phyloP scores from a whole-genome alignment of 2,888 invertebrate species.

The Caenorhabditis zanzibari region DNA sequence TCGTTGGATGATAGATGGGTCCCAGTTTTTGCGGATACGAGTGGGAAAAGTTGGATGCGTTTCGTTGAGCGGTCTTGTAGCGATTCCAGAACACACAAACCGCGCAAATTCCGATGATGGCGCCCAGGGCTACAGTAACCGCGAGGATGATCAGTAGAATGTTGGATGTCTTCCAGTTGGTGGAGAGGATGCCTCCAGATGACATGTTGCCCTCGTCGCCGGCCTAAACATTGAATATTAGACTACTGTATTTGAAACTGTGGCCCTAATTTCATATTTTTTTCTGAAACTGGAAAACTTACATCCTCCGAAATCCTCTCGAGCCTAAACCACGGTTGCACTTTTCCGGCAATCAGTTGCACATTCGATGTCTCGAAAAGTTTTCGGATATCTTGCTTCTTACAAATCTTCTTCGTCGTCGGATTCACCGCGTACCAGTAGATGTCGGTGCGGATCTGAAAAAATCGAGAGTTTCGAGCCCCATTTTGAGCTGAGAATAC shows the following conservation, averaged over 20 bases:
- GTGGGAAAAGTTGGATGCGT: constrained; percentile 68
- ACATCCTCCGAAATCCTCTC: constrained; percentile 73
- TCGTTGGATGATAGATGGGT: constrained; percentile 72
- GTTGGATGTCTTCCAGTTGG: constrained; percentile 77
- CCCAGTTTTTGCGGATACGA: constrained; percentile 75
- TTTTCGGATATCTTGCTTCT: constrained; percentile 80
- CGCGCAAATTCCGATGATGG: constrained; percentile 78
- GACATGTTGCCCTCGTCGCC: constrained; percentile 43
- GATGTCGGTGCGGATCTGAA: constrained; percentile 75
- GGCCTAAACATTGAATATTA: constrained; percentile 25
- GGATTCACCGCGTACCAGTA: constrained; percentile 82
- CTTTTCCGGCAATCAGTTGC: constrained; percentile 79
- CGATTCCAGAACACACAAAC: constrained; percentile 76
- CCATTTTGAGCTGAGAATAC: too few species aligned
- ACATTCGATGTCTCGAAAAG: constrained; percentile 77
- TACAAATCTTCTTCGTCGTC: constrained; percentile 79
- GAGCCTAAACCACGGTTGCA: constrained; percentile 82
- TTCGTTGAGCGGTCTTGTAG: constrained; percentile 70
- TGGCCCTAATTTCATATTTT: not conserved
- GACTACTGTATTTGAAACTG: not conserved
- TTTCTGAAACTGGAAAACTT: constrained; percentile 22
- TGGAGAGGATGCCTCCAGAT: constrained; percentile 67
- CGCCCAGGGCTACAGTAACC: constrained; percentile 76
- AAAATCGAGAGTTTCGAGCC: too few species aligned
- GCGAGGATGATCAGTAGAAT: constrained; percentile 77